Conservation (phyloP, 2,888 invertebrate species). For the Dolomedes plantarius region DNA sequence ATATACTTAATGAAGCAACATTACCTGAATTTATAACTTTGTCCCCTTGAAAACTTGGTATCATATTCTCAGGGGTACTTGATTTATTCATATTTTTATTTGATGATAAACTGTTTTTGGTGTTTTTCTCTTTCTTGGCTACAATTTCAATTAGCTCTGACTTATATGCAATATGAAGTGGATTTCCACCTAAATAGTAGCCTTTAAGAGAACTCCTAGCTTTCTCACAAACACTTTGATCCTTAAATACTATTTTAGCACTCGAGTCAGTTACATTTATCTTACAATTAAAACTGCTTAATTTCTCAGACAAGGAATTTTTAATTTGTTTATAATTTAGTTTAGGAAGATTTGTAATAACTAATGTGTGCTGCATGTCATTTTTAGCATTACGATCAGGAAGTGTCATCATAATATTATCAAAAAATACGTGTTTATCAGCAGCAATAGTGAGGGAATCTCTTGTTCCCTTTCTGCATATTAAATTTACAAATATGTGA, state of each 20-base stretch:
- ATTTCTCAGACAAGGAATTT: background rate
- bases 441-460: constrained; percentile 53
- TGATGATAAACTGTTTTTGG: background rate
- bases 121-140: too few species aligned
- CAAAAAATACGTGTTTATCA: constrained; percentile 40
- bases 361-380: constrained; percentile 17
- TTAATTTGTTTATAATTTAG: constrained; percentile 16
- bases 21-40: background rate
- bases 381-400: constrained; percentile 16
- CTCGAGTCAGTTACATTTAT: background rate
- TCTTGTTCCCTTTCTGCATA: constrained; percentile 53
- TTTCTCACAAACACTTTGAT: constrained; percentile 42
- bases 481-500: constrained; percentile 62
- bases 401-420: constrained; percentile 47
- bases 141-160: background rate
- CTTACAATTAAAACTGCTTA: constrained; percentile 43
- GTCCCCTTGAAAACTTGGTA: background rate
- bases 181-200: constrained; percentile 3
- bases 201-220: constrained; percentile 21
- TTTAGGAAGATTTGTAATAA: constrained; percentile 40
- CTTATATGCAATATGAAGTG: background rate
- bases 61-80: background rate
- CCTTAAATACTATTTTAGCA: constrained; percentile 22
- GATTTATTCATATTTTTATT: background rate
- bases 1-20: constrained; percentile 34